A percentile compares a stretch with the other conserved stretches of the same genome.
Evolutionary conservation across 2,113 vertebrate genomes (phyloP).

Genomic region (Sardina pilchardus): DNA sequence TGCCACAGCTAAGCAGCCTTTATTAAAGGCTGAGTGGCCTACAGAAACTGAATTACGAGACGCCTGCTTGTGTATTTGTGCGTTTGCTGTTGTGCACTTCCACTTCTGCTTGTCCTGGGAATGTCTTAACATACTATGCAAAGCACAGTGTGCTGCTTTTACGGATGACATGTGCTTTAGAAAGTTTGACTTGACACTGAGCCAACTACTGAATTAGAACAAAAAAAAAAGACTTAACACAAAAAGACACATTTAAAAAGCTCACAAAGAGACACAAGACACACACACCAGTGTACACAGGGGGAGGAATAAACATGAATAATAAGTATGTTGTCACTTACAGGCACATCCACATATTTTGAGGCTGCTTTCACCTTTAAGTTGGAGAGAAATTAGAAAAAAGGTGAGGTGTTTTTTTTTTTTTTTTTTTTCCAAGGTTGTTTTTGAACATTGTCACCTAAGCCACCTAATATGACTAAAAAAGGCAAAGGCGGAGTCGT

Average conservation of each 20-base stretch:
- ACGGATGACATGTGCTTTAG: not conserved
- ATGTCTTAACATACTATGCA: no score
- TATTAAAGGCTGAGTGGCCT: not conserved
- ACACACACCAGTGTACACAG: not conserved
- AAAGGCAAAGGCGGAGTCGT: not conserved
- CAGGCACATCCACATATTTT: constrained; percentile 98
- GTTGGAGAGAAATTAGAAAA: constrained; percentile 61
- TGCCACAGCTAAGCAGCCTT: not conserved
- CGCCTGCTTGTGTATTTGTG: no score
- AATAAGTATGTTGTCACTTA: constrained; percentile 78
- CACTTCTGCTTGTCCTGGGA: no score
- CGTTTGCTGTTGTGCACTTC: no score
- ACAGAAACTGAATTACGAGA: not conserved
- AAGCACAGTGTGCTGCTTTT: constrained; percentile 11
- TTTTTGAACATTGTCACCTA: not conserved
- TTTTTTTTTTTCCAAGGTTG: not conserved
- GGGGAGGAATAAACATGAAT: constrained; percentile 41
- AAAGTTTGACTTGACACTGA: constrained; percentile 19
- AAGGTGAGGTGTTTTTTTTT: not conserved
- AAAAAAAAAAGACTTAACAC: constrained; percentile 38
- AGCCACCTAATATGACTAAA: not conserved
- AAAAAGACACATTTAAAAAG: not conserved
- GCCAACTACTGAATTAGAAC: constrained; percentile 27
- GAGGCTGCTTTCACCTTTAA: constrained; percentile 97
- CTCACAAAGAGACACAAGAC: constrained; percentile 4